Evolutionary conservation across 2,113 vertebrate genomes (phyloP).

Genomic region (Hemichromis elongatus): DNA sequence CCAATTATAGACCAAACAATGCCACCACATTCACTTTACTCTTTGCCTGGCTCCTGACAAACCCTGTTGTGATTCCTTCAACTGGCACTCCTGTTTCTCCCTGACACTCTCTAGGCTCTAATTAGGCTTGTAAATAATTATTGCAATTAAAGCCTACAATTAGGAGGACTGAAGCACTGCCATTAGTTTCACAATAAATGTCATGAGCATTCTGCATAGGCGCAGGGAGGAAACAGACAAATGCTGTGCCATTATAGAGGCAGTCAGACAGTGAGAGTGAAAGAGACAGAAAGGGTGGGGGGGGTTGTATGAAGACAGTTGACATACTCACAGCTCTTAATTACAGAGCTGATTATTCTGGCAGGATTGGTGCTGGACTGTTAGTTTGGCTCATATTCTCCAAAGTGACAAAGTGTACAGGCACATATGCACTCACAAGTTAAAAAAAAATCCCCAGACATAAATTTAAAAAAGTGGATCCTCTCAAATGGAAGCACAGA

Average conservation of each 20-base stretch:
- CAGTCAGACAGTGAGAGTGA: conserved; percentile 54
- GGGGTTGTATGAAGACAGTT: conserved; percentile 55
- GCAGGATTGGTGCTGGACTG: conserved; percentile 49
- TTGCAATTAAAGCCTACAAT: conserved; percentile 83
- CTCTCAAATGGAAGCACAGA: not conserved
- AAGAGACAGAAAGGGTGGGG: conserved; percentile 11
- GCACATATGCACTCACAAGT: not conserved
- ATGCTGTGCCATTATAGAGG: conserved; percentile 63
- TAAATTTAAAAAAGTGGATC: not conserved
- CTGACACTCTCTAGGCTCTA: conserved; percentile 72
- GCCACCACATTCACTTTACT: conserved; percentile 39
- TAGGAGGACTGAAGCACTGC: conserved; percentile 68
- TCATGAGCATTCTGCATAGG: conserved; percentile 61
- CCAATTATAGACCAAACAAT: conserved; percentile 63
- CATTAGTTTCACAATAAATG: conserved; percentile 74
- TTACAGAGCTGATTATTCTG: conserved; percentile 73
- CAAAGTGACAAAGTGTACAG: not conserved
- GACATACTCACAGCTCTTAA: conserved; percentile 73
- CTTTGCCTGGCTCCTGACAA: conserved; percentile 60
- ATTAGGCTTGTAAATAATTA: conserved; percentile 84
- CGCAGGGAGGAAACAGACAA: conserved; percentile 63
- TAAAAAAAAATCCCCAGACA: not conserved
- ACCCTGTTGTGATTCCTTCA: conserved; percentile 66
- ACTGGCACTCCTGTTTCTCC: conserved; percentile 60
- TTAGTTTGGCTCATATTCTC: conserved; percentile 30